phyloP scores from a whole-genome alignment of 2,797 vertebrate species.

The Lagothrix lagotricha region DNA sequence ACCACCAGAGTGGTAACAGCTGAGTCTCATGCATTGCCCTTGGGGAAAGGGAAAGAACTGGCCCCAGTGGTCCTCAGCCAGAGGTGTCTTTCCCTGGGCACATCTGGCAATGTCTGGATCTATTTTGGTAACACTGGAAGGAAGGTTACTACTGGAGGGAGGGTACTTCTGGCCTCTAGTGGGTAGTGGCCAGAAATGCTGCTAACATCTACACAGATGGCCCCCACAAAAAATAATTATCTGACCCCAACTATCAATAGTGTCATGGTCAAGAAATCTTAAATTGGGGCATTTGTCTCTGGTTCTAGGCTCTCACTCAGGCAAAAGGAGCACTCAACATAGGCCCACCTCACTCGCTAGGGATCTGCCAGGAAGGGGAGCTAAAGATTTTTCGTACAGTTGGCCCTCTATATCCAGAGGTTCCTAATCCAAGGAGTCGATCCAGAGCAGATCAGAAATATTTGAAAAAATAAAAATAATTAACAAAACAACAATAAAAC shows the following conservation, averaged over 20 bases:
- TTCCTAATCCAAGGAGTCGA: background rate
- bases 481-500: background rate
- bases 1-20: background rate
- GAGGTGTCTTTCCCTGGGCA: background rate
- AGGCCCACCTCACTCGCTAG: background rate
- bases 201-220: background rate
- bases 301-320: background rate
- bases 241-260: background rate
- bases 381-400: background rate
- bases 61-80: background rate
- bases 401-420: background rate
- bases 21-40: background rate
- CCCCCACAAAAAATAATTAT: background rate
- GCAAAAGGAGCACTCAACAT: background rate
- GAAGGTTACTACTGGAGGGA: background rate
- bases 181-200: background rate
- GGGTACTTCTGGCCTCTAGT: background rate
- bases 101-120: background rate
- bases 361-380: background rate
- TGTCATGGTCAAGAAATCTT: background rate
- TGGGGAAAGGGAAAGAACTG: background rate
- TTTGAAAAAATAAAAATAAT: background rate
- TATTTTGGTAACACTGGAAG: background rate
- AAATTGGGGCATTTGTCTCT: background rate
- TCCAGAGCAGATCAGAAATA: background rate